These are phyloP conservation scores for Zoanthus solanderi DNA, from an alignment of 92 coral and sea anemone species.

Conservation along the genomic window DNA sequence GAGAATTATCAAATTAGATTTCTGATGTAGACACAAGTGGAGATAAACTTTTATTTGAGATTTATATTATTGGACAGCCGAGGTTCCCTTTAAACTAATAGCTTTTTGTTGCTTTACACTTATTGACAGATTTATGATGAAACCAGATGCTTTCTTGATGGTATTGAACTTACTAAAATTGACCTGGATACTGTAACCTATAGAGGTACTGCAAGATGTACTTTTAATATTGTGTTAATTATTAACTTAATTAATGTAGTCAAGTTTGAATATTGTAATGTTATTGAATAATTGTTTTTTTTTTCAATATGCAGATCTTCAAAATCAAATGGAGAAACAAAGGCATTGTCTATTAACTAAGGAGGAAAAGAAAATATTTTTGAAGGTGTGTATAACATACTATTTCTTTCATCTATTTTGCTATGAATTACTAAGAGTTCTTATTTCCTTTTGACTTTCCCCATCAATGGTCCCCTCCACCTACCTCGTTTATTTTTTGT, in stretches of 20 bases:
- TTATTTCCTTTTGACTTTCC: too few species aligned
- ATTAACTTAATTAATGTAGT: too few species aligned
- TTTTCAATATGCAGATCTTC: conserved; percentile 65
- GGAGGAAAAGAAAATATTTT: conserved; percentile 75
- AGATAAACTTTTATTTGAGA: too few species aligned
- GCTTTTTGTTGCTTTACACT: background rate
- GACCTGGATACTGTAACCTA: conserved; percentile 77
- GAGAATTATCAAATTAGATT: too few species aligned
- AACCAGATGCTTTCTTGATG: conserved; percentile 78
- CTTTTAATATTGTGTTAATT: background rate
- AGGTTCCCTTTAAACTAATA: too few species aligned
- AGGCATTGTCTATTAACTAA: conserved; percentile 74
- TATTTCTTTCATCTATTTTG: background rate
- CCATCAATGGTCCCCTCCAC: too few species aligned
- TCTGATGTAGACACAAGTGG: too few species aligned
- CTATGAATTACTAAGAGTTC: too few species aligned
- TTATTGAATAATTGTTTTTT: background rate
- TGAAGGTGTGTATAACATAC: conserved; percentile 55
- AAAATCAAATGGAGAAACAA: conserved; percentile 73
- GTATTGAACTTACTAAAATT: conserved; percentile 65
- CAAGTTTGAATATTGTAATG: too few species aligned
- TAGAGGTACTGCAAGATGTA: conserved; percentile 51
- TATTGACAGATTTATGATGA: conserved; percentile 79
- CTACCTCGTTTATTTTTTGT: too few species aligned
- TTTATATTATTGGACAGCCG: too few species aligned